These are phyloP conservation scores for Naso thynnoides DNA, from an alignment of 2,797 vertebrate genomes.

Conservation along the genomic window DNA sequence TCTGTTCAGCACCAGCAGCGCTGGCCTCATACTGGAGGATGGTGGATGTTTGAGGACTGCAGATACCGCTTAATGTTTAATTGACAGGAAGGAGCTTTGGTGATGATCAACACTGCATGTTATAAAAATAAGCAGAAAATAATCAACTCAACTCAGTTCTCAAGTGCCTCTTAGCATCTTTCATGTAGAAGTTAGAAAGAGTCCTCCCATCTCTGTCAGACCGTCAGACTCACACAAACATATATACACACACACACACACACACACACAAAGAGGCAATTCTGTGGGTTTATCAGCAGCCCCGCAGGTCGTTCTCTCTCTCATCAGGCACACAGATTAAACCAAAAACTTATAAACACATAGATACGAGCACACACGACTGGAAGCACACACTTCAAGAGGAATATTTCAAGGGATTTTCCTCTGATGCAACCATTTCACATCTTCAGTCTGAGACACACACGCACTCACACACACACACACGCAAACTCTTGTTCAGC, in stretches of 20 bases:
- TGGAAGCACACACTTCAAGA: background rate
- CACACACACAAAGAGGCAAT: background rate
- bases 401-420: slow-evolving; percentile 8
- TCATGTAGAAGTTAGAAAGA: no score
- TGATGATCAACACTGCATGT: no score
- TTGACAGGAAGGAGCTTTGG: no score
- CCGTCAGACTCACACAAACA: background rate
- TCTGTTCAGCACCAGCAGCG: no score
- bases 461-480: background rate
- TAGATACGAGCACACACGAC: background rate
- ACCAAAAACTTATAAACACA: background rate
- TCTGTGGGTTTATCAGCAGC: background rate
- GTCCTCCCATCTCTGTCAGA: background rate
- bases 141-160: no score
- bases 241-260: background rate
- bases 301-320: background rate
- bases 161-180: no score
- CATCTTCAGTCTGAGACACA: background rate
- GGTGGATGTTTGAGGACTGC: no score
- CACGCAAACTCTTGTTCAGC: slow-evolving; percentile 9
- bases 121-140: no score
- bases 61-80: no score
- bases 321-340: background rate
- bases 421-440: background rate
- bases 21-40: no score